Evolutionary conservation across 64 coral and sea anemone genomes (phyloP), one percentile per base, ranked within the genome.

Genomic region (Catalaphyllia jardinei): DNA sequence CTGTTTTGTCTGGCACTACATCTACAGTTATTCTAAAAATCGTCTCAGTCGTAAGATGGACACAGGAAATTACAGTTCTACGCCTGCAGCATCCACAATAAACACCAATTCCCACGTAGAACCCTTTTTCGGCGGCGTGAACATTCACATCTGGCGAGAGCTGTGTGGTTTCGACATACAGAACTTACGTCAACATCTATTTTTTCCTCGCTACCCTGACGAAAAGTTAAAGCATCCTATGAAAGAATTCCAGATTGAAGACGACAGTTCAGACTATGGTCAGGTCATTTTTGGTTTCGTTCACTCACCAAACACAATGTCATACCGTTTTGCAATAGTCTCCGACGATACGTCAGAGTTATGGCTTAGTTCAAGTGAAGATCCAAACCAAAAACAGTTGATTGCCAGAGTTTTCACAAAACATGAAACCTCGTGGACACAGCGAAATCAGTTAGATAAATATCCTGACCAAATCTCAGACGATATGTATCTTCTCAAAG

Each of bases 291-390:
- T 95, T 76, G 94, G 94, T 10, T 95, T 77, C 76, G 31, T 95
- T 35, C 85, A 82, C 29, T 72, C 94, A 12, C 71, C 77, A 13
- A 52, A 18, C 31, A 83, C n/a, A 29, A 86, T 71, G 63, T 31
- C 12, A 1, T 94, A 75, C 25, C 22, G 3, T 29, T 94, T 94
- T 79, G 93, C 75, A 31, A 82, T 94, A 16, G 88, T 83, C 19
- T 94, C 93, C 12, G 88, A 91, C 22, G 89, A 94, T 46, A 67
- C 93, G 0, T 94, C 93, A 10, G 88, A 94, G 35, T 60, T 94
- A 35, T 94, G 93, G 93, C 77, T 94, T 3, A 94, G n/a, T n/a
- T n/a, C n/a, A n/a, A n/a, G n/a, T n/a, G n/a, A n/a, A n/a, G n/a
- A n/a, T n/a, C n/a, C n/a, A n/a, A 49, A 71, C 25, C 80, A 94